These are phyloP conservation scores for Berghia stephanieae DNA, from an alignment of 1,140 invertebrate species.

Conservation along the genomic window DNA sequence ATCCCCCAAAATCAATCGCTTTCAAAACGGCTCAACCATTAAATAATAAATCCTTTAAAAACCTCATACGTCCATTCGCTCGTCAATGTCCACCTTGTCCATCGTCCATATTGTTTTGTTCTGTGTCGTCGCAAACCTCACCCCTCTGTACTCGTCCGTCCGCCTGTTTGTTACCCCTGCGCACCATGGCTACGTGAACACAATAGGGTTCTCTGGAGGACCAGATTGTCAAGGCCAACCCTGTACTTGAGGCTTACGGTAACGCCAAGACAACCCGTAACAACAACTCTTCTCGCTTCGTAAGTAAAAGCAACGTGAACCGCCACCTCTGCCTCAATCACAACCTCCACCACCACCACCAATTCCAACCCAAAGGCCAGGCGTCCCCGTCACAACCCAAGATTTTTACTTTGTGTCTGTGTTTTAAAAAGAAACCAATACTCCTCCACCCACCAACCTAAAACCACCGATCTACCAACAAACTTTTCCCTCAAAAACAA, in stretches of 20 bases:
- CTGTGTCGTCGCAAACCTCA: background rate
- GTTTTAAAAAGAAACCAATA: no score
- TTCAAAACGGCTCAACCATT: no score
- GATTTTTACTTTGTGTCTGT: no score
- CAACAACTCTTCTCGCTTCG: constrained; percentile 75
- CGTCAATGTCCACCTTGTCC: no score
- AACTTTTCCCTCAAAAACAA: no score
- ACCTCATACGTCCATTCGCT: no score
- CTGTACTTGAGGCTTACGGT: constrained; percentile 73
- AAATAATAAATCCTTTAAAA: no score
- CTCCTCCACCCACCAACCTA: no score
- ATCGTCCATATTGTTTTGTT: background rate
- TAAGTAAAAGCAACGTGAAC: constrained; percentile 51
- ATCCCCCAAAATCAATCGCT: no score
- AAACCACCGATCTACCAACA: no score
- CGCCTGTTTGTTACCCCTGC: background rate
- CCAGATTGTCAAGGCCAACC: constrained; percentile 73
- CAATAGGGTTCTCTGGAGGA: constrained; percentile 72
- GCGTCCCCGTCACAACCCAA: no score
- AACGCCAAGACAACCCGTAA: constrained; percentile 75
- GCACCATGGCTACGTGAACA: background rate
- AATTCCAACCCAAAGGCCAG: background rate
- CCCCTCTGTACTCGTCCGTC: background rate
- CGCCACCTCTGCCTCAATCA: background rate
- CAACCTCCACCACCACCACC: background rate